Evolutionary conservation across 2,888 invertebrate species (phyloP), one percentile per base, ranked within the genome.

Genomic region (Spodoptera picta): DNA sequence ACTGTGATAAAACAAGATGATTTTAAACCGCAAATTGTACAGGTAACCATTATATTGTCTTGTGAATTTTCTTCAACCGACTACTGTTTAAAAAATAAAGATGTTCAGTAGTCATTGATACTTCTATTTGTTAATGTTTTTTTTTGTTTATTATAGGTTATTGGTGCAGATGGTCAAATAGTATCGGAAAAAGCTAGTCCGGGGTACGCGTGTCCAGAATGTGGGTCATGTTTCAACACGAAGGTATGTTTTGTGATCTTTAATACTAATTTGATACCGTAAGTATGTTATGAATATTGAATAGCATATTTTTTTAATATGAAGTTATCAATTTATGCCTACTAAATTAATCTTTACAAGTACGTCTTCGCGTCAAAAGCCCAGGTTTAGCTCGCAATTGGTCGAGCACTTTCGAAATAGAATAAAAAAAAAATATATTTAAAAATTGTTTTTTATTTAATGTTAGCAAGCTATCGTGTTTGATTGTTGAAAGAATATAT

Each of bases 1-100:
- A 90, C 95, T 85, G 94, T 95, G 82, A 94, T 93, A 83, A 92
- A 95, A 88, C 81, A 95, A 84, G 89, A 95, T 73, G 89, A 95
- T 63, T 93, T 94, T 69, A 95, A 95, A 80, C 94, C 94, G 2
- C 93, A 94, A 81, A 94, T 94, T 74, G 92, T 94, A 86, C 95
- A 95, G 93, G 95, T 95, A 76, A 79, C 65, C 19, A 19, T 19
- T 19, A 19, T 19, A 19, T 19, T 19, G 19, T 19, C 19, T 19
- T 19, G 2, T 19, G 19, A 19, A 19, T 19, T 54, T 43, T 27
- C 46, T 43, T 43, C 43, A n/a, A 43, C 12, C n/a, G 12, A 12
- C 5, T 44, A 44, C 6, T n/a, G 12, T n/a, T 44, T 44, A 12
- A n/a, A n/a, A 27, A 3, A 27, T 27, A 27, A 5, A 27, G 27